These are phyloP conservation scores for Yponomeuta malinellus DNA, from an alignment of 2,888 invertebrate species.

Conservation along the genomic window DNA sequence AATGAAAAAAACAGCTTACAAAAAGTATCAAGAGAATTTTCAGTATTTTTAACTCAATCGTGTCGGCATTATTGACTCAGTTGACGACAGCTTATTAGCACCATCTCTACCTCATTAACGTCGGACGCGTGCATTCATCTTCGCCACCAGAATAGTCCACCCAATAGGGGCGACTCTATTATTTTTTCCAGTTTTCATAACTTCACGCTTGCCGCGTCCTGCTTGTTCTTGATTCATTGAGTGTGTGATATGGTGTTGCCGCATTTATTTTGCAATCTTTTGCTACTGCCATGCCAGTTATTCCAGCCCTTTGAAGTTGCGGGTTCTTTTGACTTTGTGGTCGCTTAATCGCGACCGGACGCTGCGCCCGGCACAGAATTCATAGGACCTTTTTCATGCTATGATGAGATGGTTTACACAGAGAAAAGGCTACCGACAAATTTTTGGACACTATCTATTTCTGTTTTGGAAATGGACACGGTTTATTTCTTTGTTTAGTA, in stretches of 20 bases:
- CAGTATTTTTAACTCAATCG: background rate
- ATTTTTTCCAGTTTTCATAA: slow-evolving; percentile 72
- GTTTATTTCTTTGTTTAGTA: background rate
- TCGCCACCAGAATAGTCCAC: slow-evolving; percentile 49
- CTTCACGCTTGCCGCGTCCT: slow-evolving; percentile 62
- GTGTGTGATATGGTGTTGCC: slow-evolving; percentile 69
- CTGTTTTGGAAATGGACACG: background rate
- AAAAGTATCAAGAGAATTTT: too few species aligned
- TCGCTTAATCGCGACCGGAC: slow-evolving; percentile 56
- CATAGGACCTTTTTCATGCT: slow-evolving; percentile 49
- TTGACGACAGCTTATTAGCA: background rate
- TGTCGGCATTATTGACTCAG: background rate
- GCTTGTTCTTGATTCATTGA: slow-evolving; percentile 67
- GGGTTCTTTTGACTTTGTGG: slow-evolving; percentile 65
- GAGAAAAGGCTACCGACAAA: background rate
- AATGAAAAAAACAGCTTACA: too few species aligned
- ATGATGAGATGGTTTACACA: background rate
- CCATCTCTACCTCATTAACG: background rate
- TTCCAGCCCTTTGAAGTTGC: slow-evolving; percentile 67
- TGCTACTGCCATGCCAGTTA: slow-evolving; percentile 62
- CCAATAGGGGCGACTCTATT: slow-evolving; percentile 46
- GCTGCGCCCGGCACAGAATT: slow-evolving; percentile 39
- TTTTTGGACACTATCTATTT: too few species aligned
- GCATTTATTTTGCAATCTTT: slow-evolving; percentile 72
- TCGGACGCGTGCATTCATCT: background rate